Conservation (phyloP, 2,888 invertebrate genomes). For the Amphiduros pacificus region DNA sequence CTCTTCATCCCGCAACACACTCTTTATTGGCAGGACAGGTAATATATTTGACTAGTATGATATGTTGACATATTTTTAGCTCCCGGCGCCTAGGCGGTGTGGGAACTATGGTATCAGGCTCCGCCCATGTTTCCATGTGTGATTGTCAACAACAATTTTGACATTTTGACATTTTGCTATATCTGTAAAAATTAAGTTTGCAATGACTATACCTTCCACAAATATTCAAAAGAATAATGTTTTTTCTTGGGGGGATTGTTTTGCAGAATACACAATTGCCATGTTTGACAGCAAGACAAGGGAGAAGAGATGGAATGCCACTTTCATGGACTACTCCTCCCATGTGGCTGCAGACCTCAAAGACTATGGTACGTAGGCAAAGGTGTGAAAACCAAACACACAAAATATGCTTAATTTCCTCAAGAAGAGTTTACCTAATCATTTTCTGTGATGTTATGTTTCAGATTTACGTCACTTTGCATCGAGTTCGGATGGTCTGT, state of each 20-base stretch:
- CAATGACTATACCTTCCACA: background rate
- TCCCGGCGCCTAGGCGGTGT: too few species aligned
- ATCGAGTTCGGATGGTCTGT: conserved; percentile 83
- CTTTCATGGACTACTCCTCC: conserved; percentile 89
- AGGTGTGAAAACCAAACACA: too few species aligned
- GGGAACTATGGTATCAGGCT: too few species aligned
- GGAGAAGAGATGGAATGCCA: conserved; percentile 86
- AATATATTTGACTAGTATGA: too few species aligned
- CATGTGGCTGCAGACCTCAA: conserved; percentile 72
- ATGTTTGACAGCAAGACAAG: conserved; percentile 85
- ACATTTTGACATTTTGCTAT: too few species aligned
- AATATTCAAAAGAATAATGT: background rate
- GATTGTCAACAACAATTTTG: too few species aligned
- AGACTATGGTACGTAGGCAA: conserved; percentile 71
- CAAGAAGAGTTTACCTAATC: background rate
- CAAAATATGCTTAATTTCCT: too few species aligned
- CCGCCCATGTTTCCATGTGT: too few species aligned
- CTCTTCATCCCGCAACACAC: conserved; percentile 69
- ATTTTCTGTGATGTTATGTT: conserved; percentile 16
- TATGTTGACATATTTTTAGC: too few species aligned
- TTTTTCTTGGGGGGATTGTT: too few species aligned
- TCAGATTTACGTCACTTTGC: conserved; percentile 87
- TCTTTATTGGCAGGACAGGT: conserved; percentile 79
- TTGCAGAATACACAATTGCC: conserved; percentile 79
- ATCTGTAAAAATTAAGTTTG: too few species aligned